A percentile compares a stretch with the other conserved stretches of the same genome.
phyloP scores from a whole-genome alignment of 2,113 vertebrate genomes.

The Ancistrus triradiatus region DNA sequence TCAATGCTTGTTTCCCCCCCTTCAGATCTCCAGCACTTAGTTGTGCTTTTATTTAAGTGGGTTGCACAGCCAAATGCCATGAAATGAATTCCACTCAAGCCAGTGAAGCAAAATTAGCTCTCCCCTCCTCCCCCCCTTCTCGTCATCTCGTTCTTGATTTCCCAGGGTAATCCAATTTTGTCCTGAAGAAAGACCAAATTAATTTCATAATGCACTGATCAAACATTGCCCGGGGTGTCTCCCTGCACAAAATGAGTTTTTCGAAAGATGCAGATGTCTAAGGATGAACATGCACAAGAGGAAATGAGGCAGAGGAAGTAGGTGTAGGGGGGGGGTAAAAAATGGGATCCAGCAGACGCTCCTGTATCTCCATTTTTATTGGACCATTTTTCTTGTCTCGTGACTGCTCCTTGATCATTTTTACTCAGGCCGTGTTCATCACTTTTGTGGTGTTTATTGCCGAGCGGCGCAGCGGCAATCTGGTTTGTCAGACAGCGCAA shows the following conservation, averaged over 20 bases:
- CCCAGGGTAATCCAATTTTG: conserved; percentile 55
- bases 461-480: conserved; percentile 4
- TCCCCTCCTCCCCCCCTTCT: conserved; percentile 16
- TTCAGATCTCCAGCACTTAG: conserved; percentile 20
- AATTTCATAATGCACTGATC: conserved; percentile 56
- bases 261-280: conserved; percentile 42
- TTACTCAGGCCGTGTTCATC: conserved; percentile 33
- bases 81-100: conserved; percentile 47
- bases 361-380: conserved; percentile 45
- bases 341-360: conserved; percentile 12
- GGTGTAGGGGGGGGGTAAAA: conserved; percentile 11
- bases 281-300: conserved; percentile 39
- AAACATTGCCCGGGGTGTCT: conserved; percentile 51
- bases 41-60: conserved; percentile 31
- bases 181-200: conserved; percentile 55
- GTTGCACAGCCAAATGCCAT: conserved; percentile 45
- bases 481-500: conserved; percentile 26
- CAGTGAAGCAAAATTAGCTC: conserved; percentile 46
- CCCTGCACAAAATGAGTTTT: conserved; percentile 51
- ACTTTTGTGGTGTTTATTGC: conserved; percentile 32
- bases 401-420: conserved; percentile 39
- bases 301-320: conserved; percentile 32
- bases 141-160: conserved; percentile 47
- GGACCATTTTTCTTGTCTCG: conserved; percentile 30
- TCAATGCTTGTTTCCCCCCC: conserved; percentile 7